Conservation (phyloP, 2,113 vertebrate genomes). For the Phyllostomus hastatus region DNA sequence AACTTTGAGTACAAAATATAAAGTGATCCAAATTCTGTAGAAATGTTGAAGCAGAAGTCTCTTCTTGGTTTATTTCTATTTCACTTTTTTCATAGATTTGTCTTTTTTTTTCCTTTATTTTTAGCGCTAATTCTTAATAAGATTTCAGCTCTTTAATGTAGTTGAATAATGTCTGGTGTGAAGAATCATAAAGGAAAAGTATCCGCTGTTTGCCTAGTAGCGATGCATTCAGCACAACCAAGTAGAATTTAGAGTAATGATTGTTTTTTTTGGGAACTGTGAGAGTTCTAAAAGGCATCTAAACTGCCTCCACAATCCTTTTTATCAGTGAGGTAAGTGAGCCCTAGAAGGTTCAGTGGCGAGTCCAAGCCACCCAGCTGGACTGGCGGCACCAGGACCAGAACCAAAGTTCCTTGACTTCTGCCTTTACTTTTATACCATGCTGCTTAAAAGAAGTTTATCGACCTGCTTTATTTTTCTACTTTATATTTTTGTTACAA, state of each 20-base stretch:
- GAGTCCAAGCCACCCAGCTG: neutral
- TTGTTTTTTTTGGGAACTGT: neutral
- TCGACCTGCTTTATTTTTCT: neutral
- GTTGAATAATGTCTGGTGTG: neutral
- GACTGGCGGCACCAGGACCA: neutral
- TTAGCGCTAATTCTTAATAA: conserved; percentile 11
- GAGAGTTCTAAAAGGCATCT: neutral
- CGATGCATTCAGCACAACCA: neutral
- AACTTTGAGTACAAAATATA: neutral
- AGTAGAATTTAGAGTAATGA: conserved; percentile 10
- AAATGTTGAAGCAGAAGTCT: conserved; percentile 13
- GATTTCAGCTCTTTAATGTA: neutral
- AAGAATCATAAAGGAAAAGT: neutral
- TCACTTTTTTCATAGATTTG: neutral
- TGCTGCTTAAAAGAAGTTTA: neutral
- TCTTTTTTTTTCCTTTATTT: neutral
- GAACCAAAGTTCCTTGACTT: neutral
- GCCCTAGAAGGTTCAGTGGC: neutral
- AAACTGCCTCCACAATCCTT: neutral
- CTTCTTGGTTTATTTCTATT: conserved; percentile 38
- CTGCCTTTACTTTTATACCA: neutral
- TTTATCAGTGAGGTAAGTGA: neutral
- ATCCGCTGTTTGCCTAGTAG: neutral
- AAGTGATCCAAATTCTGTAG: conserved; percentile 7
- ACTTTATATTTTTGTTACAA: neutral